Conservation (phyloP, 2,888 invertebrate genomes). For the Leptopilina drosophilae region DNA sequence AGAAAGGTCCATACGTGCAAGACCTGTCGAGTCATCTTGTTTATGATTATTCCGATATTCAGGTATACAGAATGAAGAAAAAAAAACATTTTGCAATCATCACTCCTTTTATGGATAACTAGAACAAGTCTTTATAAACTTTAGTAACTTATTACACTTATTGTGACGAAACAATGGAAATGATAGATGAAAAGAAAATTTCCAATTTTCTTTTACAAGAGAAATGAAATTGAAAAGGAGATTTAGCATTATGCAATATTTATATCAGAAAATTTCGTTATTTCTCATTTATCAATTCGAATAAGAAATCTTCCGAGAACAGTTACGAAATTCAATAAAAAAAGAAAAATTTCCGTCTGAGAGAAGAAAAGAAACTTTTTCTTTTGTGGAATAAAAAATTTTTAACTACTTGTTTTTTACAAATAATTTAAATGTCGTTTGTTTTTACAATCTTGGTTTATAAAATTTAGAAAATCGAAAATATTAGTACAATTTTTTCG, state of each 20-base stretch:
- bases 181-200: neutral
- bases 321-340: too few relatives aligned
- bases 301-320: too few relatives aligned
- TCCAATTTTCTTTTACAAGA: neutral
- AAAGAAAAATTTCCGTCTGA: too few relatives aligned
- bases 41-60: slow-evolving; percentile 91
- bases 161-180: neutral
- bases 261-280: neutral
- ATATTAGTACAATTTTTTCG: too few relatives aligned
- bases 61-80: slow-evolving; percentile 78
- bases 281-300: neutral
- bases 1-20: slow-evolving; percentile 90
- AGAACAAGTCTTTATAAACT: slow-evolving; percentile 5
- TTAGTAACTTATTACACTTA: neutral
- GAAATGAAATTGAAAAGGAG: neutral
- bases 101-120: neutral
- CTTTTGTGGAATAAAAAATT: too few relatives aligned
- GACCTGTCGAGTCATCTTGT: slow-evolving; percentile 91
- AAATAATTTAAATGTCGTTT: too few relatives aligned
- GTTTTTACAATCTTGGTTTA: too few relatives aligned
- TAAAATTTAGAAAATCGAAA: too few relatives aligned
- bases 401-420: too few relatives aligned
- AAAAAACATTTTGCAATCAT: neutral
- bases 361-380: too few relatives aligned
- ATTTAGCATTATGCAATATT: neutral